A percentile compares a stretch with the other conserved stretches of the same genome.
Conservation (phyloP, 2,888 invertebrate species). For the Priocnemis perturbator region DNA sequence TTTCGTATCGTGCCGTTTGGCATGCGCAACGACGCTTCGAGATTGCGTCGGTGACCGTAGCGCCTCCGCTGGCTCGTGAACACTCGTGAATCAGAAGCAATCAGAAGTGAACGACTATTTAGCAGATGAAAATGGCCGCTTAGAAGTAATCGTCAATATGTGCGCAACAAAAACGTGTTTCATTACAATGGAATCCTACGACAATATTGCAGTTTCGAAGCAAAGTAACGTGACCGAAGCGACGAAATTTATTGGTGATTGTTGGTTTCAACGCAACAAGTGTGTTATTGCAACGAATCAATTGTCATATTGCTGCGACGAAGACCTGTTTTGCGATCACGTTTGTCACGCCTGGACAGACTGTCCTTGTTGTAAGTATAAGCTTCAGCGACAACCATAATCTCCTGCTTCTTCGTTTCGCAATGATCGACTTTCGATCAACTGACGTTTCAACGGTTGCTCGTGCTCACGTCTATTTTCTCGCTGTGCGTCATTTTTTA, state of each 20-base stretch:
- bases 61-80: neutral
- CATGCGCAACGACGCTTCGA: neutral
- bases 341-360: conserved; percentile 56
- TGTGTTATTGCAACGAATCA: conserved; percentile 36
- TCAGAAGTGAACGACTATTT: conserved; percentile 16
- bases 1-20: neutral
- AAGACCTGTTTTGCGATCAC: conserved; percentile 44
- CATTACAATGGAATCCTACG: conserved; percentile 64
- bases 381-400: neutral
- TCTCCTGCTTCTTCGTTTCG: neutral
- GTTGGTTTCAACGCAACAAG: conserved; percentile 29
- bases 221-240: conserved; percentile 41
- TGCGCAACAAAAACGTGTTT: conserved; percentile 55
- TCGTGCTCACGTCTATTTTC: neutral
- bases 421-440: neutral
- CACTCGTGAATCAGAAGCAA: neutral
- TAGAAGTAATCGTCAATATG: conserved; percentile 56
- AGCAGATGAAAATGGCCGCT: conserved; percentile 68
- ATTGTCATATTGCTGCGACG: conserved; percentile 39
- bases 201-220: conserved; percentile 50
- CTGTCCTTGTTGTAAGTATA: conserved; percentile 55
- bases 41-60: neutral
- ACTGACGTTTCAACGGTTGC: neutral
- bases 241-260: conserved; percentile 32
- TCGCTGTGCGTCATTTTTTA: too few species aligned